Base-by-base conservation (phyloP, 2,113 vertebrate species). In the Silurus glanis region DNA sequence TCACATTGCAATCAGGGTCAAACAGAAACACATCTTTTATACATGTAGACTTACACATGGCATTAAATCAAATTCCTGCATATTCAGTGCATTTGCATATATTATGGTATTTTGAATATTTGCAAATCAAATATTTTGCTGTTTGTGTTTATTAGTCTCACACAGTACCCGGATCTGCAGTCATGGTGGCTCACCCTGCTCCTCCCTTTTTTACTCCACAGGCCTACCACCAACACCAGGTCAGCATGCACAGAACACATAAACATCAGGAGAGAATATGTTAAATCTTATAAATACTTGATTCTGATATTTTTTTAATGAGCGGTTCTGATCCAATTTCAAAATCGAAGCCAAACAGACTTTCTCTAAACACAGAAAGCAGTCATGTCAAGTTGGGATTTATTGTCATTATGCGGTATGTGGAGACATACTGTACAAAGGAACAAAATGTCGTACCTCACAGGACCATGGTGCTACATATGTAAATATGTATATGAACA, bases 161-260 rank as follows among this genome's bases (percentile, higher is more conserved):
- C 7, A 80, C 88, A 9, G 83, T 88, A 87, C 66, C 91, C 3
- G 85, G 89, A 21, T 86, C 91, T 83, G 88, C 89, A 4, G 85
- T 90, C 85, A 85, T 93, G 90, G 66, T 89, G 51, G 71, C 87
- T 78, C 92, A 88, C 78, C 23, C 91, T 58, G 64, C 86, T 62
- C 88, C 89, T 66, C 88, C 89, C 6, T 86, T 92, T 64, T 92
- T 85, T 80, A 90, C 92, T 74, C 92, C 90, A 10, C 87, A 92
- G 53, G 59, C 90, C 9, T 89, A 86, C 72, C 91, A 89, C 66
- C 91, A 90, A 53, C 91, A 91, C 84, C 94, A 93, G 93, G 94
- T 94, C 47, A 91, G 90, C 28, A 0, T 55, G 2, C 62, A 69
- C 25, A 67, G 23, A 69, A 37, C 25, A 45, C 28, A 28, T 62